phyloP scores from a whole-genome alignment of 2,888 invertebrate species.

The Colletes collaris region DNA sequence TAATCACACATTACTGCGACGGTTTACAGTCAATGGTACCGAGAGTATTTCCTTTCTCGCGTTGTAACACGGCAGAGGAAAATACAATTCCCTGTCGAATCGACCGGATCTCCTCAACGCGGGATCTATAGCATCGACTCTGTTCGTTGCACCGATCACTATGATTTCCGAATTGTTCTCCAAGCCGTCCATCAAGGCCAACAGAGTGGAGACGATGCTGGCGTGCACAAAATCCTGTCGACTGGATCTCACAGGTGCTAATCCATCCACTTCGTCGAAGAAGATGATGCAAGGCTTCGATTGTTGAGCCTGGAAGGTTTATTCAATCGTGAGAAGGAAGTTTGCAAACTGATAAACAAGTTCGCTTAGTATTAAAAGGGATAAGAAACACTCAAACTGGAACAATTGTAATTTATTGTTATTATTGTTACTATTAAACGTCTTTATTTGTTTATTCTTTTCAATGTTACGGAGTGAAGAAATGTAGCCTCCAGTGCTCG shows the following conservation, averaged over 20 bases:
- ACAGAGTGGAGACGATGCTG: constrained; percentile 93
- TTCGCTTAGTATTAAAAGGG: too few relatives aligned
- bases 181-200: constrained; percentile 95
- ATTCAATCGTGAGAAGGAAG: too few relatives aligned
- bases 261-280: constrained; percentile 95
- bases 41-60: constrained; percentile 91
- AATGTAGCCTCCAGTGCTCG: too few relatives aligned
- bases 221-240: constrained; percentile 96
- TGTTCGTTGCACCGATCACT: constrained; percentile 95
- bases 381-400: too few relatives aligned
- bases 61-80: constrained; percentile 90
- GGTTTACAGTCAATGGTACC: constrained; percentile 81
- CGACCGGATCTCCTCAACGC: constrained; percentile 94
- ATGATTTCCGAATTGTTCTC: constrained; percentile 93
- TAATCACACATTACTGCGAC: too few relatives aligned
- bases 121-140: constrained; percentile 95
- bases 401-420: too few relatives aligned
- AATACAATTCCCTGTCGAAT: constrained; percentile 94
- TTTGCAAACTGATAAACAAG: neutral
- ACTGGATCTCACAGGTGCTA: constrained; percentile 94
- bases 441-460: too few relatives aligned
- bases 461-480: too few relatives aligned
- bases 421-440: too few relatives aligned
- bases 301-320: constrained; percentile 87
- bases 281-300: constrained; percentile 95